phyloP scores from a whole-genome alignment of 2,888 invertebrate genomes.

The Brassicogethes aeneus region DNA sequence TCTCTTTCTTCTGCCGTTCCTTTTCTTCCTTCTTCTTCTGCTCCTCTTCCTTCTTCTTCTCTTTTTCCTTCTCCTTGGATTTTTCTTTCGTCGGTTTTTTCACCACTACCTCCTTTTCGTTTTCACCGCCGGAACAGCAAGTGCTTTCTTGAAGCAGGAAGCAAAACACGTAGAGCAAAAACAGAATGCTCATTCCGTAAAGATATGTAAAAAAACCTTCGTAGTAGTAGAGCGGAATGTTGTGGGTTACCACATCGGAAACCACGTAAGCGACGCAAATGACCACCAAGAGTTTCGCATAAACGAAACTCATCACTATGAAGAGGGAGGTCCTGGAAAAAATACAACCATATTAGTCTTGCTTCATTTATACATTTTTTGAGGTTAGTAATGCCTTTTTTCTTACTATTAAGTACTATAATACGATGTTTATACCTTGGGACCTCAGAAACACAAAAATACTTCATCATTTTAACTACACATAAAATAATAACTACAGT shows the following conservation, averaged over 20 bases:
- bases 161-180: conserved; percentile 89
- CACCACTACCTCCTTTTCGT: conserved; percentile 41
- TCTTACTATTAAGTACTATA: background rate
- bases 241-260: conserved; percentile 89
- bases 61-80: conserved; percentile 46
- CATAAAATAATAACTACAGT: too few relatives aligned
- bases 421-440: conserved; percentile 7
- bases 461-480: conserved; percentile 4
- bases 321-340: conserved; percentile 81
- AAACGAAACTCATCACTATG: conserved; percentile 93
- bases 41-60: conserved; percentile 45
- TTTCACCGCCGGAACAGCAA: conserved; percentile 67
- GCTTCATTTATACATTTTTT: background rate
- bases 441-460: conserved; percentile 5
- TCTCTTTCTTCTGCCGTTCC: conserved; percentile 48
- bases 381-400: too few relatives aligned
- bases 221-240: conserved; percentile 85
- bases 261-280: conserved; percentile 91
- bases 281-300: conserved; percentile 88
- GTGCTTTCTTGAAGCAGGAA: conserved; percentile 87
- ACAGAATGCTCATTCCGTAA: conserved; percentile 86
- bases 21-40: conserved; percentile 47
- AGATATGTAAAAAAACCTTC: conserved; percentile 94
- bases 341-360: conserved; percentile 10
- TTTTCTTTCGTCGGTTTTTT: conserved; percentile 30